Evolutionary conservation across 2,888 invertebrate species (phyloP), one percentile per base, ranked within the genome.

Genomic region (Dascillus cervinus): DNA sequence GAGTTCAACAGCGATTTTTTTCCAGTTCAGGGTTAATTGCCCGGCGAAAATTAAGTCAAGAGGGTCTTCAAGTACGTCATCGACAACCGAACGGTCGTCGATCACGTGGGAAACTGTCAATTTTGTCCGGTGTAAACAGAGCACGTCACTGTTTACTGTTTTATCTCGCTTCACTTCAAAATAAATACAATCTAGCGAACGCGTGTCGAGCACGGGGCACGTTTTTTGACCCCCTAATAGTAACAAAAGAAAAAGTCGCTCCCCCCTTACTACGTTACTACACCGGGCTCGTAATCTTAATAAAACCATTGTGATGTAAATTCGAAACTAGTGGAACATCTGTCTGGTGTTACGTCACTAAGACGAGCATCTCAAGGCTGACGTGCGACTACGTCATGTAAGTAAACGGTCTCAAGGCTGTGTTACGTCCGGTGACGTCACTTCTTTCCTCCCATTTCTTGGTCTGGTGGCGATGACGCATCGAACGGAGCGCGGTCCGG

Each of bases 281-380:
- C 60, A 62, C 60, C 60, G 61, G 60, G 55, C 57, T n/a, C 50
- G 55, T 57, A 60, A 62, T 64, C 62, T 62, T 62, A 62, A 64
- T 62, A 50, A n/a, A n/a, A 58, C 54, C 46, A 60, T 64, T 64
- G 56, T 64, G 53, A 64, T 63, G 64, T 49, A 56, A 62, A 64
- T 62, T 47, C 29, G 27, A 27, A 34, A 41, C 37, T 46, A 48
- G 12, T 48, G 38, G 44, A 55, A 59, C 60, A 60, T 60, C 60
- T 61, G 60, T 54, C 60, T 45, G 43, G 43, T 34, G 44, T 37
- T 39, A 32, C 41, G 41, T 36, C 34, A 34, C 25, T 33, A 46
- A 44, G 46, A 46, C 41, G 43, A 27, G 35, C 34, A 38, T 43
- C 38, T 36, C 33, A 36, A 37, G 31, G 37, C 37, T 43, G 43